Conservation (phyloP, 2,797 vertebrate species). For the Coranthus polyacanthus region DNA sequence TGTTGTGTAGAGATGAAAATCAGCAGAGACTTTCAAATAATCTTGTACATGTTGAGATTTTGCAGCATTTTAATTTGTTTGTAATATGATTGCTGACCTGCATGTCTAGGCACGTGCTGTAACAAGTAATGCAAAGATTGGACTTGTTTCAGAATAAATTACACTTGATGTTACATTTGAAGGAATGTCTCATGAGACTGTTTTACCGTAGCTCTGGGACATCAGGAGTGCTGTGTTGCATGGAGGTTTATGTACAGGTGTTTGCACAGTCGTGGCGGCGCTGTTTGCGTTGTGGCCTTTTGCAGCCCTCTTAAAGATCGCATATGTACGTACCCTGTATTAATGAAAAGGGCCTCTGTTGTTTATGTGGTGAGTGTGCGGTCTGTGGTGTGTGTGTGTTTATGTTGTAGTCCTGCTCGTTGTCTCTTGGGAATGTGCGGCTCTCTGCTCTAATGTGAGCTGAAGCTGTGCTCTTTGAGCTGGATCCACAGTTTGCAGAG, state of each 20-base stretch:
- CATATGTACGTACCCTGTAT: constrained; percentile 5
- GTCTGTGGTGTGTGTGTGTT: constrained; percentile 60
- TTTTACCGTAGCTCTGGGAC: neutral
- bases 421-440: constrained; percentile 43
- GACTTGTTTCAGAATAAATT: neutral
- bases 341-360: constrained; percentile 25
- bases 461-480: constrained; percentile 29
- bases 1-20: constrained; percentile 4
- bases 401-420: constrained; percentile 46
- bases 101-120: neutral
- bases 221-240: constrained; percentile 2
- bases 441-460: constrained; percentile 30
- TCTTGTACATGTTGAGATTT: no score
- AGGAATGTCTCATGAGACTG: constrained; percentile 1
- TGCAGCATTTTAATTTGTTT: no score
- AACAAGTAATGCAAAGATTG: no score
- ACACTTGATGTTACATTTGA: neutral
- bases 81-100: no score
- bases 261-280: no score
- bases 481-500: constrained; percentile 6
- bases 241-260: neutral
- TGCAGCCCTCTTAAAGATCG: neutral
- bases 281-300: constrained; percentile 1
- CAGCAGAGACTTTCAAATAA: neutral
- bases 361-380: constrained; percentile 43